phyloP scores from a whole-genome alignment of 2,797 vertebrate species.

The Novumbra hubbsi region DNA sequence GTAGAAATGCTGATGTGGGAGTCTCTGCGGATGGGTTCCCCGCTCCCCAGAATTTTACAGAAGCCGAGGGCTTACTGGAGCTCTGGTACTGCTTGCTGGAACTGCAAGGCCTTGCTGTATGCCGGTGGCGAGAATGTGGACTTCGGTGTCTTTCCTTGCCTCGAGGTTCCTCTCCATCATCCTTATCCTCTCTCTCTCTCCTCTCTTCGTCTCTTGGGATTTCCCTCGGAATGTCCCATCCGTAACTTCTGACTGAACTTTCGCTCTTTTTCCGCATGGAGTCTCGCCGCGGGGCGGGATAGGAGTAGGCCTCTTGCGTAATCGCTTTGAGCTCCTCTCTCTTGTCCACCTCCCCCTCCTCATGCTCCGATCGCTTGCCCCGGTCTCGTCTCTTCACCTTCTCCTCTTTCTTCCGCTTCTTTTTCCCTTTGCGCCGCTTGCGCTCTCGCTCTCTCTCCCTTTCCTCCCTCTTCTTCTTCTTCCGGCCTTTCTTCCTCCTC shows the following conservation, averaged over 20 bases:
- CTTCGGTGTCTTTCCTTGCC: conserved; percentile 64
- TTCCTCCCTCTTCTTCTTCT: conserved; percentile 77
- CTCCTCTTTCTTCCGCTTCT: conserved; percentile 75
- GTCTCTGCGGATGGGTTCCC: conserved; percentile 65
- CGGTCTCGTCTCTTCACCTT: conserved; percentile 59
- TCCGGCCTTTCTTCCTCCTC: conserved; percentile 68
- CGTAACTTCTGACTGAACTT: conserved; percentile 72
- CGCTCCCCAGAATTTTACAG: conserved; percentile 77
- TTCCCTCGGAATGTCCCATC: conserved; percentile 74
- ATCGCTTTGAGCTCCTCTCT: conserved; percentile 71
- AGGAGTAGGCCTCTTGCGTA: conserved; percentile 65
- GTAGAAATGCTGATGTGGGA: conserved; percentile 71
- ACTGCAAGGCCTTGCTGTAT: conserved; percentile 39
- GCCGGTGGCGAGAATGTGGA: conserved; percentile 42
- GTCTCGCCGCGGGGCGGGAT: conserved; percentile 66
- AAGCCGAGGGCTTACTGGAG: conserved; percentile 70
- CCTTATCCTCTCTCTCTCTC: conserved; percentile 69
- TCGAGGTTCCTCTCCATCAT: conserved; percentile 62
- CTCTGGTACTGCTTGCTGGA: conserved; percentile 68
- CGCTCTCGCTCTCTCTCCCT: conserved; percentile 72
- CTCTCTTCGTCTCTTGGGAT: conserved; percentile 64
- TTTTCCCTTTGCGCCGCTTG: conserved; percentile 76
- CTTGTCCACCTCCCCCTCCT: conserved; percentile 67
- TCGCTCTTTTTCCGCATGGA: conserved; percentile 76
- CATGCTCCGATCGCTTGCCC: conserved; percentile 63